Evolutionary conservation across 2,113 vertebrate species (phyloP), one percentile per base, ranked within the genome.

Genomic region (Nestor notabilis): DNA sequence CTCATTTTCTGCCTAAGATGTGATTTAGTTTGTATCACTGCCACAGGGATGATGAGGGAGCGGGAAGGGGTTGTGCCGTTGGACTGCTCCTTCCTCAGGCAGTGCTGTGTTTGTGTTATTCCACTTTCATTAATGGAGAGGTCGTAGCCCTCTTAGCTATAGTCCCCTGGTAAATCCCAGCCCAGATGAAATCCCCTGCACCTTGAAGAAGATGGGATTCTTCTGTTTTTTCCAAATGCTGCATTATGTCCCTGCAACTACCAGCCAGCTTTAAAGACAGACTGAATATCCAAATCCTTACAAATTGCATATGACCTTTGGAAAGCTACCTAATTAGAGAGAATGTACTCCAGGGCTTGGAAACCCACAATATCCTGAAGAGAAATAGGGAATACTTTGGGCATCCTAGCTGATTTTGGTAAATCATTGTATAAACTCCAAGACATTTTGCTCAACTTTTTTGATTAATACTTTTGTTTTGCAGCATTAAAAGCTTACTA

Each of bases 21-120:
- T 52, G 77, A 87, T 89, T 95, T 78, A 90, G 56, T 91, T 97
- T 96, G 92, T 86, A 82, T 75, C 53, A 31, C 47, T 94, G 92
- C 44, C 52, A 44, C 61, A 56, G 77, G 23, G 43, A 87, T 65
- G 87, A 83, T 50, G 84, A 84, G 74, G 61, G 77, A 91, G 50
- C 1, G 7, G 70, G 65, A 87, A 91, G 61, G 39, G 18, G 29
- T n/a, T 93, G 18, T 90, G 79, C 16, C 0, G 0, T 33, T 87
- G 87, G 64, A 49, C 7, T 24, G 29, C 35, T 94, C 50, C 65
- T 65, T 90, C 39, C 60, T 71, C 33, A 11, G 5, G 27, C 2
- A 1, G 47, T 12, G 13, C 23, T 2, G 0, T 9, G 1, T 81
- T 84, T 91, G 72, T 95, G 80, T 66, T 87, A 55, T 9, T 92